Conservation (phyloP, 2,113 vertebrate species). For the Fregata magnificens region DNA sequence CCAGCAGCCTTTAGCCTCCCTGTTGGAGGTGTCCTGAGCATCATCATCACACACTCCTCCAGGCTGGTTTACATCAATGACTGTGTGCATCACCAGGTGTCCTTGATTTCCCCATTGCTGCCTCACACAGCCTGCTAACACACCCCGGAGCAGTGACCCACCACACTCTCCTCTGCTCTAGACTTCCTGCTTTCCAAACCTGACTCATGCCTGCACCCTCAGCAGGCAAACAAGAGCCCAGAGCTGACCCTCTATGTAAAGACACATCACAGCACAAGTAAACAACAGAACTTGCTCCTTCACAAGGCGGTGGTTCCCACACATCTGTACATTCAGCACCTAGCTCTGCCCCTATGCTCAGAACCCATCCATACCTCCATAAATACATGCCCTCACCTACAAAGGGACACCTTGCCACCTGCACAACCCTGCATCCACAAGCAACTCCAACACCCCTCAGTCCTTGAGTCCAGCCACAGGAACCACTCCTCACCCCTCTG, state of each 20-base stretch:
- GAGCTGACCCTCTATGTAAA: neutral
- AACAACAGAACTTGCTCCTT: neutral
- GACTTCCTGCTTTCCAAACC: neutral
- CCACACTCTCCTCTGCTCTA: neutral
- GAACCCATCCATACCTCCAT: neutral
- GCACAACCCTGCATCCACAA: neutral
- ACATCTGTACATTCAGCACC: neutral
- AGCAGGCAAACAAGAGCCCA: neutral
- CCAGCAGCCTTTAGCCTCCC: neutral
- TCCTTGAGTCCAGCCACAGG: accelerated
- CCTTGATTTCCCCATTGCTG: accelerated
- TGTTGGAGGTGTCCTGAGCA: neutral
- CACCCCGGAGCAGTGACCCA: neutral
- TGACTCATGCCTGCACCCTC: neutral
- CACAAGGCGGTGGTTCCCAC: neutral
- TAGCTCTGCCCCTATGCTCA: neutral
- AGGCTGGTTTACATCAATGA: neutral
- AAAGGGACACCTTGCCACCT: neutral
- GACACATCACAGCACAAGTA: neutral
- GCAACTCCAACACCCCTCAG: neutral
- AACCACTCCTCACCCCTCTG: too few species aligned
- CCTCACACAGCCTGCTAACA: neutral
- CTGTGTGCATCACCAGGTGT: neutral
- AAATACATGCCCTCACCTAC: neutral
- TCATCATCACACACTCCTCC: neutral